A percentile compares a stretch with the other conserved stretches of the same genome.
Conservation (phyloP, 2,888 invertebrate genomes). For the Amphipoea oculea region DNA sequence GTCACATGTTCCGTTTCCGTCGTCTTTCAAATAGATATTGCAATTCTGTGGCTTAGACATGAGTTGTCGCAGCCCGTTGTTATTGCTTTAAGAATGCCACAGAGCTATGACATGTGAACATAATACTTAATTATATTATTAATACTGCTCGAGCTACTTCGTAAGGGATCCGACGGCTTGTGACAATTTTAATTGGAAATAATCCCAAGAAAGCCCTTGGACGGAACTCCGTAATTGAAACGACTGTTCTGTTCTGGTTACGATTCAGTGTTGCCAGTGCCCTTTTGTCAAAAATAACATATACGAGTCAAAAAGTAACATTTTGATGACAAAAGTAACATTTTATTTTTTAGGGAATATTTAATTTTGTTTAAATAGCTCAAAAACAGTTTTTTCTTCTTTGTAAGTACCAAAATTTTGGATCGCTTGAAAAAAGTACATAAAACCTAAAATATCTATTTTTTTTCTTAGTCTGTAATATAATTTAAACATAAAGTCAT, state of each 20-base stretch:
- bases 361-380: too few species aligned
- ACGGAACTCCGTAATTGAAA: conserved; percentile 43
- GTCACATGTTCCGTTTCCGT: conserved; percentile 72
- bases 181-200: conserved; percentile 57
- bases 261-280: too few species aligned
- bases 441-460: too few species aligned
- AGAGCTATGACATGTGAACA: conserved; percentile 42
- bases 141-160: conserved; percentile 29
- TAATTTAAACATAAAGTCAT: too few species aligned
- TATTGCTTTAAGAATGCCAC: conserved; percentile 62
- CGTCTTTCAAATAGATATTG: conserved; percentile 68
- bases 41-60: conserved; percentile 60
- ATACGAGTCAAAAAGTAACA: too few species aligned
- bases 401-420: too few species aligned
- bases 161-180: conserved; percentile 27
- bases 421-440: too few species aligned
- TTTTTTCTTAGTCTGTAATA: too few species aligned
- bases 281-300: too few species aligned
- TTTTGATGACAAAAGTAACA: too few species aligned
- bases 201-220: conserved; percentile 46
- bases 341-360: too few species aligned
- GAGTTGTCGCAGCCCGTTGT: conserved; percentile 53
- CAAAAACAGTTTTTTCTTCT: too few species aligned
- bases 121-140: conserved; percentile 13
- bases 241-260: conserved; percentile 17